phyloP scores from a whole-genome alignment of 2,113 vertebrate species.

The Sinocyclocheilus anophthalmus region DNA sequence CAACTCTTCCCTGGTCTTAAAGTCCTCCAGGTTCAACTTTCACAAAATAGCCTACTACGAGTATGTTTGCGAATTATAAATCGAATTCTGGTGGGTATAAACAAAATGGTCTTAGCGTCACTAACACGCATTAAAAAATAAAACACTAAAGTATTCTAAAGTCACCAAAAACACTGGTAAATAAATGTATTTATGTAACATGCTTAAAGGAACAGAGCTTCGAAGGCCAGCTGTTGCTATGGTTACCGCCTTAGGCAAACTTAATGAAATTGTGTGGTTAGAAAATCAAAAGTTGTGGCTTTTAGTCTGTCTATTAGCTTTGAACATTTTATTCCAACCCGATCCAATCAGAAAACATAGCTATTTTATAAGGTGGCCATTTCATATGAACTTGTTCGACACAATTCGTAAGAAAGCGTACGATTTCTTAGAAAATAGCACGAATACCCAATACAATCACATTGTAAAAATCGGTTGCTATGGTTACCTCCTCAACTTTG shows the following conservation, averaged over 20 bases:
- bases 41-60: background rate
- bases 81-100: background rate
- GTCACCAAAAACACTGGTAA: background rate
- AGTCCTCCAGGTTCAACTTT: background rate
- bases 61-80: background rate
- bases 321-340: background rate
- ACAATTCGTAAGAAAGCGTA: no score
- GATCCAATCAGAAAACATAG: background rate
- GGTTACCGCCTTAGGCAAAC: background rate
- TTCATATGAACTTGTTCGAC: background rate
- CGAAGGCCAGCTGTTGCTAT: background rate
- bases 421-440: no score
- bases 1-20: conserved; percentile 65
- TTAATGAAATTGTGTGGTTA: background rate
- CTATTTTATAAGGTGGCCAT: background rate
- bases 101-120: background rate
- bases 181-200: background rate
- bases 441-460: no score
- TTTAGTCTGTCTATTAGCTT: background rate
- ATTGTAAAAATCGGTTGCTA: no score
- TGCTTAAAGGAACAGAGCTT: background rate
- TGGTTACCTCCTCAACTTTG: no score
- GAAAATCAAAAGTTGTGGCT: background rate
- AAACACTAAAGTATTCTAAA: background rate
- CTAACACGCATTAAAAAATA: background rate